Base-by-base conservation (phyloP, 2,888 invertebrate genomes). In the Metalampra italica region DNA sequence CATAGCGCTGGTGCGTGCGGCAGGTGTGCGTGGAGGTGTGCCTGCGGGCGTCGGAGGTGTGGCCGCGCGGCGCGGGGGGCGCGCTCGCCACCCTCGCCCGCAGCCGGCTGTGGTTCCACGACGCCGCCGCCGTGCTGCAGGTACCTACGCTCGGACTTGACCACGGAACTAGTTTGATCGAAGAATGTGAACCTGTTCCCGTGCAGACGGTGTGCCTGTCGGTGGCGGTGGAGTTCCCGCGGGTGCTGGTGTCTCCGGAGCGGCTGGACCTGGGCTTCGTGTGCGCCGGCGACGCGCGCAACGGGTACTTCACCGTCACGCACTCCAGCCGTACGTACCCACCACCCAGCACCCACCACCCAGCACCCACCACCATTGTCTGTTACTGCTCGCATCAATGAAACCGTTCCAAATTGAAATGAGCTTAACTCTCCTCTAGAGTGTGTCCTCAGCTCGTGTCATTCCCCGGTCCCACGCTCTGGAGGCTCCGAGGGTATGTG, bases 311-410 rank as follows among this genome's bases (percentile, higher is more conserved):
- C 59, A 75, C 72, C 7, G 63, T 85, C 12, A 58, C 66, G 0
- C 85, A 86, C 51, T 68, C 82, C 14, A 81, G 84, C 55, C 57
- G 85, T 85, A 29, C 81, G 81, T 68, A 1, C 11, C 2, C 8
- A 1, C 3, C n/a, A 7, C 13, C 9, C 8, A 9, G 11, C 12
- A 43, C 36, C n/a, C 7, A 9, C 9, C 8, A 8, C 5, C 9
- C 14, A 8, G 15, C 30, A 30, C 30, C 7, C 30, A 30, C 30
- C 8, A n/a, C n/a, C n/a, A n/a, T n/a, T n/a, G n/a, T n/a, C n/a
- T n/a, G n/a, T n/a, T n/a, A n/a, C n/a, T n/a, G n/a, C n/a, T n/a
- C n/a, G n/a, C n/a, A n/a, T n/a, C n/a, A n/a, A n/a, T n/a, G n/a
- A n/a, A n/a, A n/a, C n/a, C n/a, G n/a, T n/a, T n/a, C n/a, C n/a